Base-by-base conservation (phyloP, 2,797 vertebrate species). In the Odontamblyopus rebecca region DNA sequence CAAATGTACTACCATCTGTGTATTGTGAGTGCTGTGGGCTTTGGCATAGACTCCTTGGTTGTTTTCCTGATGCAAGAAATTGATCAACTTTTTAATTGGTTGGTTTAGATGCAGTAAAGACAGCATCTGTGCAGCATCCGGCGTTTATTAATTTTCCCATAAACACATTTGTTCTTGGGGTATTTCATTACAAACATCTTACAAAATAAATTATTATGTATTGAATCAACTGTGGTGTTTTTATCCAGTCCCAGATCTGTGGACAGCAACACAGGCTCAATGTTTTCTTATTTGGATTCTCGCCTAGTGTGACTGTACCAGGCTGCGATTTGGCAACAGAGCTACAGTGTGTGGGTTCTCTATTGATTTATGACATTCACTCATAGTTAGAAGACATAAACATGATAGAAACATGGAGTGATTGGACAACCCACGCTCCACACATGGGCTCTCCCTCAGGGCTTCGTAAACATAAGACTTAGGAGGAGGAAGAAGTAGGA, bases 311-410 rank as follows among this genome's bases (percentile, higher is more conserved):
- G 61, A 63, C 61, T 62, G 30, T 61, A 38, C 29, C 41, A 13
- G 35, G 23, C 61, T 23, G 35, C 26, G 61, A 44, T 13, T 63
- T 63, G 61, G 61, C 61, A 44, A 11, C 19, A 11, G n/a, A 41
- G 61, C 61, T n/a, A 18, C 35, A 26, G 61, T 44, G 26, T 59
- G 63, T 72, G 29, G 65, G 59, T 6, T 27, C 16, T 13, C 16
- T 54, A 62, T 67, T 67, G 69, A 56, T 70, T 32, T 62, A 57
- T 44, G 61, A 35, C 61, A 41, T n/a, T 63, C 35, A 44, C 61
- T 63, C 61, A 44, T 23, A 44, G 35, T 44, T 26, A 48, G 61
- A 26, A 63, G n/a, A 44, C 41, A 63, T 63, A 44, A 63, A 63
- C 61, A 44, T 63, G 61, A 63, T 44, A 41, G 61, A 63, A 44